Percentiles rank a stretch among this genome's conserved stretches.
phyloP scores from a whole-genome alignment of 2,888 invertebrate species.

The Lycaena phlaeas region DNA sequence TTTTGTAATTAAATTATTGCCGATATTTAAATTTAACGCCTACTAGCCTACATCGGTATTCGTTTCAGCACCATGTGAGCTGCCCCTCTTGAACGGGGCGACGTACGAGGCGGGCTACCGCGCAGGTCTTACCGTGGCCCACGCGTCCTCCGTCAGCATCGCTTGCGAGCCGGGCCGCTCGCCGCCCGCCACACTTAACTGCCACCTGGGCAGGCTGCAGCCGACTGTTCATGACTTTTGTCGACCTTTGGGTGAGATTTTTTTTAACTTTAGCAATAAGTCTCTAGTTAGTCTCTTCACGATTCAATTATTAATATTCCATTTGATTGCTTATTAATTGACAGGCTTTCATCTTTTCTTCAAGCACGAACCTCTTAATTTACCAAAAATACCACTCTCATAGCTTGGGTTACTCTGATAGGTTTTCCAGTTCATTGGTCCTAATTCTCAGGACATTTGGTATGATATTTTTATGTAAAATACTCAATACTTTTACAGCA shows the following conservation, averaged over 20 bases:
- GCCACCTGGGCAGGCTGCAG: constrained; percentile 75
- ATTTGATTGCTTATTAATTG: no score
- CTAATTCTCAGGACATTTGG: no score
- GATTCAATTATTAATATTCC: no score
- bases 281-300: no score
- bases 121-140: constrained; percentile 84
- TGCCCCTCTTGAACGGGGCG: constrained; percentile 78
- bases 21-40: background rate
- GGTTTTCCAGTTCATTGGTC: no score
- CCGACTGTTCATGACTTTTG: constrained; percentile 72
- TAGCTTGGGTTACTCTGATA: no score
- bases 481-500: constrained; percentile 34
- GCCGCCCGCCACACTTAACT: constrained; percentile 74
- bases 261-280: background rate
- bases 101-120: constrained; percentile 85
- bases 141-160: constrained; percentile 83
- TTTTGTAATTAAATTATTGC: background rate
- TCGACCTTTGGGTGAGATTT: constrained; percentile 50
- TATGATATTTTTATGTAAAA: no score
- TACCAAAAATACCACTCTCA: background rate
- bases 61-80: constrained; percentile 76
- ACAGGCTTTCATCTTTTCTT: background rate
- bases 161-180: constrained; percentile 76
- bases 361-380: background rate
- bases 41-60: no score